phyloP scores from a whole-genome alignment of 1,140 invertebrate genomes.

The Oryctes rhinoceros region DNA sequence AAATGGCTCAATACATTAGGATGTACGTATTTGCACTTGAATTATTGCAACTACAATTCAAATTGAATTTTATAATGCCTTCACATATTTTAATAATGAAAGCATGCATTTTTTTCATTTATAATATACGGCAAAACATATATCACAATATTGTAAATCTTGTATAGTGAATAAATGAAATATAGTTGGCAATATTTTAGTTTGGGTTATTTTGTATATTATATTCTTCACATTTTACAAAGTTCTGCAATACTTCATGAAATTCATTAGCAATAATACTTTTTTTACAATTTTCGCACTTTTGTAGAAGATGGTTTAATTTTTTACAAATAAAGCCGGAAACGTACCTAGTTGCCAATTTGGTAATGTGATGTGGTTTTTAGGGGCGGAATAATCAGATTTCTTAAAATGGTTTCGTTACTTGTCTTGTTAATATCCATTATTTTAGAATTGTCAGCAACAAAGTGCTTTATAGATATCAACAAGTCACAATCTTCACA shows the following conservation, averaged over 20 bases:
- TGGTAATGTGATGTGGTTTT: background rate
- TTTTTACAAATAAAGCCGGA: background rate
- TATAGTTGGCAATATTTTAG: no score
- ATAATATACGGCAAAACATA: conserved; percentile 1
- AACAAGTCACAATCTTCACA: conserved; percentile 42
- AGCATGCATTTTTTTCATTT: background rate
- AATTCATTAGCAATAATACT: background rate
- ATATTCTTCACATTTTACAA: background rate
- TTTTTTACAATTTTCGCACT: conserved; percentile 11
- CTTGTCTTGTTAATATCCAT: background rate
- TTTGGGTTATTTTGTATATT: background rate
- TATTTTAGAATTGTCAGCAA: background rate
- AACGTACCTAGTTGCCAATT: conserved; percentile 7
- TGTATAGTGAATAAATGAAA: conserved; percentile 26
- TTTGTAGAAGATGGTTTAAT: background rate
- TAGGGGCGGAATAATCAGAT: background rate
- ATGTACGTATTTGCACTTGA: background rate
- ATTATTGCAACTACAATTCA: conserved; percentile 24
- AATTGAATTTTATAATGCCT: conserved; percentile 9
- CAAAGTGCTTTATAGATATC: background rate
- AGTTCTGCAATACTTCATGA: background rate
- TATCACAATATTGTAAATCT: conserved; percentile 18
- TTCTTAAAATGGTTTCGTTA: background rate
- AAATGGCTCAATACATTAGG: background rate
- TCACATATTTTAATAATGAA: no score